Evolutionary conservation across 2,113 vertebrate genomes (phyloP).

Genomic region (Cyprinodon variegatus): DNA sequence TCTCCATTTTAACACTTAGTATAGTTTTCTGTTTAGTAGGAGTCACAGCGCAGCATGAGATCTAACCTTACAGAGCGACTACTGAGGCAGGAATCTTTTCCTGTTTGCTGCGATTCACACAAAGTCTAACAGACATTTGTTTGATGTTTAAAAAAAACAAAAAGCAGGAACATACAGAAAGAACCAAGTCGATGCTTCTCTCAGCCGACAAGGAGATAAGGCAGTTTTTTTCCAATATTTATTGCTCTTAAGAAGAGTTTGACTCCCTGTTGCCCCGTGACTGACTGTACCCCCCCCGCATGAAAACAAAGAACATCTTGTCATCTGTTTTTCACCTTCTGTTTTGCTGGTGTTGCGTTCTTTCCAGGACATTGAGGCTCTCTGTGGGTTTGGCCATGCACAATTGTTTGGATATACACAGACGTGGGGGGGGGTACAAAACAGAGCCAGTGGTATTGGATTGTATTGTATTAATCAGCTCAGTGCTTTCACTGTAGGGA

Average conservation of each 20-base stretch:
- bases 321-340: constrained; percentile 38
- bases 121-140: constrained; percentile 28
- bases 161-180: constrained; percentile 34
- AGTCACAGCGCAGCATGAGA: constrained; percentile 26
- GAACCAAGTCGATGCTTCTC: constrained; percentile 10
- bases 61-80: constrained; percentile 15
- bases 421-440: constrained; percentile 26
- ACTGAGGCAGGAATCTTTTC: constrained; percentile 51
- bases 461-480: constrained; percentile 46
- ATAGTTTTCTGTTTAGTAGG: constrained; percentile 31
- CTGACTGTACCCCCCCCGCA: constrained; percentile 17
- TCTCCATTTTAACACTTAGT: background rate
- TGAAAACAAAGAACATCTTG: constrained; percentile 49
- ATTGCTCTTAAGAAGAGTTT: constrained; percentile 39
- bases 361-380: constrained; percentile 64
- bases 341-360: constrained; percentile 65
- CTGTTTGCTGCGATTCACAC: constrained; percentile 27
- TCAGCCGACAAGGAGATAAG: constrained; percentile 11
- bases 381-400: constrained; percentile 46
- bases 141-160: constrained; percentile 36
- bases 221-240: constrained; percentile 14
- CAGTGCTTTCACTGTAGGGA: constrained; percentile 7
- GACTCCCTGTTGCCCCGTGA: constrained; percentile 68
- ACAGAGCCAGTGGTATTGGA: constrained; percentile 17
- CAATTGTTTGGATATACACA: constrained; percentile 57